Conservation (phyloP, 1,140 invertebrate genomes). For the Orius insidiosus region DNA sequence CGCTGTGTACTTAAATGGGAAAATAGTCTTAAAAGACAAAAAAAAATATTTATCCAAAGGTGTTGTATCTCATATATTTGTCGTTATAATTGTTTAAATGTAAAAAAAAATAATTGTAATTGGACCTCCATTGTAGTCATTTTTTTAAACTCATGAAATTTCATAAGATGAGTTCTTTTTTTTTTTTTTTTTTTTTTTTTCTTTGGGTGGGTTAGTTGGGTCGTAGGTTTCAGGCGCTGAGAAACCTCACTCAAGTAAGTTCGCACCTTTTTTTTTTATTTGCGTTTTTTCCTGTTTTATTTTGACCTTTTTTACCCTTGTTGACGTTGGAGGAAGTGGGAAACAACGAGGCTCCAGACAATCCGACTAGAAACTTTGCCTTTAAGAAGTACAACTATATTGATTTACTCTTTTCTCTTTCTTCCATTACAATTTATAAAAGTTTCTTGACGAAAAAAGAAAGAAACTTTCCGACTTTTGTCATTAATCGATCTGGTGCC, state of each 20-base stretch:
- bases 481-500: slow-evolving; percentile 3
- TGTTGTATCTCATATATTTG: too few species aligned
- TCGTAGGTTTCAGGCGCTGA: slow-evolving; percentile 8
- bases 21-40: background rate
- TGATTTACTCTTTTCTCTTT: too few species aligned
- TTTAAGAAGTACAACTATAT: too few species aligned
- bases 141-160: slow-evolving; percentile 18
- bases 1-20: slow-evolving; percentile 7
- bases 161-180: slow-evolving; percentile 16
- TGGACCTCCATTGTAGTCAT: too few species aligned
- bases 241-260: slow-evolving; percentile 12
- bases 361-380: background rate
- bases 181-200: background rate
- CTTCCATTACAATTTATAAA: background rate
- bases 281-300: slow-evolving; percentile 4
- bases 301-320: slow-evolving; percentile 1
- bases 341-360: background rate
- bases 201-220: background rate
- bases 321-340: slow-evolving; percentile 1
- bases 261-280: slow-evolving; percentile 10
- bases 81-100: too few species aligned
- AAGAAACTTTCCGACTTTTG: background rate
- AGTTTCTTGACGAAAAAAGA: slow-evolving; percentile 1
- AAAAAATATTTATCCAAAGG: too few species aligned
- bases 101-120: too few species aligned